phyloP scores from a whole-genome alignment of 1,140 invertebrate species.

The Cyclargus thomasi region DNA sequence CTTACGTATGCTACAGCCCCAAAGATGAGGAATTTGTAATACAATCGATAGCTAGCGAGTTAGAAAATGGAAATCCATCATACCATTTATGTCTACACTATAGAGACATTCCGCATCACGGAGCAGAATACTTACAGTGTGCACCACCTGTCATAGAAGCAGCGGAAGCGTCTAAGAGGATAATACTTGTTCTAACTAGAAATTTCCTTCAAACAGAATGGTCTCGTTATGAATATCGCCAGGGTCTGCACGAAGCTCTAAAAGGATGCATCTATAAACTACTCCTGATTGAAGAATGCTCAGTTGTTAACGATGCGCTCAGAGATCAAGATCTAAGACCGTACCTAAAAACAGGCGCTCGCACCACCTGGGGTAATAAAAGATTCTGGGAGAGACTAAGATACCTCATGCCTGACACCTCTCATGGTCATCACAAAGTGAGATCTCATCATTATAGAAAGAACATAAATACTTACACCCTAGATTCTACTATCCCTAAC shows the following conservation, averaged over 20 bases:
- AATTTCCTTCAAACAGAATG: slow-evolving; percentile 92
- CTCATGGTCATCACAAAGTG: slow-evolving; percentile 54
- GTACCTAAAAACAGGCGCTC: slow-evolving; percentile 89
- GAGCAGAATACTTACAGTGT: slow-evolving; percentile 82
- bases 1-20: slow-evolving; percentile 93
- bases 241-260: slow-evolving; percentile 89
- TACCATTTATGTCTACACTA: slow-evolving; percentile 93
- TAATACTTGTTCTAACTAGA: slow-evolving; percentile 87
- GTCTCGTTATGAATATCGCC: slow-evolving; percentile 88
- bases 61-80: slow-evolving; percentile 84
- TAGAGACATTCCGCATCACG: slow-evolving; percentile 83
- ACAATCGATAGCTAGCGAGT: slow-evolving; percentile 86
- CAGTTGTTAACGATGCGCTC: slow-evolving; percentile 85
- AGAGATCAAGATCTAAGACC: slow-evolving; percentile 90
- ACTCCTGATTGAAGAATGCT: slow-evolving; percentile 87
- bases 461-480: slow-evolving; percentile 86
- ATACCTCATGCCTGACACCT: slow-evolving; percentile 87
- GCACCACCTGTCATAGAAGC: slow-evolving; percentile 88
- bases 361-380: slow-evolving; percentile 91
- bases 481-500: slow-evolving; percentile 79
- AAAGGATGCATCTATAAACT: slow-evolving; percentile 88
- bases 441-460: slow-evolving; percentile 78
- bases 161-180: slow-evolving; percentile 87
- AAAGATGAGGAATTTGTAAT: slow-evolving; percentile 94
- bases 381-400: slow-evolving; percentile 94